phyloP scores from a whole-genome alignment of 2,797 vertebrate genomes.

The Philypnodon macrostomus region DNA sequence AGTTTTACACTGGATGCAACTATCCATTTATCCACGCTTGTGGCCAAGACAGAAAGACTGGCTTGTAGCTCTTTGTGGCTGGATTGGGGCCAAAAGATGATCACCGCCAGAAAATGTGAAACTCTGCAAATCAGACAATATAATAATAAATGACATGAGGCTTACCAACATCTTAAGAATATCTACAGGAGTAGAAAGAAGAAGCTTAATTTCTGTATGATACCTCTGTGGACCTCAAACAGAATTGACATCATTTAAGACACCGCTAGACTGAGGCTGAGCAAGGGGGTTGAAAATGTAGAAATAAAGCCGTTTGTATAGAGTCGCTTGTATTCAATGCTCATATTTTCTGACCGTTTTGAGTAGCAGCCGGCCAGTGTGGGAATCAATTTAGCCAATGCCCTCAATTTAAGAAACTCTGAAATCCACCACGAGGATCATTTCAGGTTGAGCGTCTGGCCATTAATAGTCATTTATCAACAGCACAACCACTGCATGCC shows the following conservation, averaged over 20 bases:
- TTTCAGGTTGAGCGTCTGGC: constrained; percentile 57
- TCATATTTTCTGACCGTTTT: constrained; percentile 32
- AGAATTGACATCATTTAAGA: constrained; percentile 12
- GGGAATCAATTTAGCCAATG: constrained; percentile 60
- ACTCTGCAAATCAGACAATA: no score
- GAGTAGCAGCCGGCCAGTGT: constrained; percentile 42
- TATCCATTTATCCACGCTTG: no score
- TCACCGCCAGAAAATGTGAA: no score
- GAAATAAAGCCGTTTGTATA: constrained; percentile 12
- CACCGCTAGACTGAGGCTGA: not conserved
- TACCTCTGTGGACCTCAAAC: constrained; percentile 6
- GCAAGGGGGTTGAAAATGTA: constrained; percentile 16
- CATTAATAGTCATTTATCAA: constrained; percentile 59
- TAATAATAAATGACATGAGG: no score
- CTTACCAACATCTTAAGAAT: no score
- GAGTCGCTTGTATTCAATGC: constrained; percentile 22
- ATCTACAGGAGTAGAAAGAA: no score
- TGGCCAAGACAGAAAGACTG: no score
- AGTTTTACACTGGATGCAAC: no score
- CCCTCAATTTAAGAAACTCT: constrained; percentile 53
- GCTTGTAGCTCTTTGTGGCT: no score
- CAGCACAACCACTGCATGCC: constrained; percentile 26
- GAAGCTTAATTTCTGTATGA: constrained; percentile 6
- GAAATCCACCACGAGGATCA: constrained; percentile 39
- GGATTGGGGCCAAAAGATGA: no score